Evolutionary conservation across 2,797 vertebrate species (phyloP).

Genomic region (Bucorvus abyssinicus): DNA sequence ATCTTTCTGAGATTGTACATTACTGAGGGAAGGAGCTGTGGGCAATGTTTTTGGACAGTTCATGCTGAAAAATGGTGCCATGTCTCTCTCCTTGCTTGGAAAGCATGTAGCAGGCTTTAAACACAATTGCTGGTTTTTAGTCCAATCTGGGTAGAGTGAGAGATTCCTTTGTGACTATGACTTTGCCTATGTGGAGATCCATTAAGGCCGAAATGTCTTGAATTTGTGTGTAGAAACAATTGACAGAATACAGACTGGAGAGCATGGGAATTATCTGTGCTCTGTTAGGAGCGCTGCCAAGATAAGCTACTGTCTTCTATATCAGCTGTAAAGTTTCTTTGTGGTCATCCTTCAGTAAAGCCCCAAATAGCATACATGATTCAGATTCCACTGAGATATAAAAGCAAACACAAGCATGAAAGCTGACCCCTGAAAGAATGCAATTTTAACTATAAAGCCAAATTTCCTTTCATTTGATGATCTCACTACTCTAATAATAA

Average conservation of each 20-base stretch:
- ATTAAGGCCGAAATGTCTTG: background rate
- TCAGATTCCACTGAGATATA: slow-evolving; percentile 9
- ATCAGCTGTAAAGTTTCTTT: slow-evolving; percentile 50
- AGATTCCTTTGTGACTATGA: background rate
- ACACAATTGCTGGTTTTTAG: background rate
- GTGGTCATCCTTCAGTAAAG: slow-evolving; percentile 49
- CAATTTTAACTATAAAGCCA: background rate
- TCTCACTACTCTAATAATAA: background rate
- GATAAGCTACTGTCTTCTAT: slow-evolving; percentile 53
- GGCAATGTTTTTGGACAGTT: background rate
- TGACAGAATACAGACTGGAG: background rate
- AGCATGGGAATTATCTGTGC: slow-evolving; percentile 4
- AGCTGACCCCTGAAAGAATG: slow-evolving; percentile 14
- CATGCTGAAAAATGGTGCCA: rapidly evolving
- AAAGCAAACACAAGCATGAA: slow-evolving; percentile 43
- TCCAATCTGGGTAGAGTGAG: background rate
- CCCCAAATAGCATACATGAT: background rate
- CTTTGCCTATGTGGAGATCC: background rate
- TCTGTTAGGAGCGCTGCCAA: slow-evolving; percentile 7
- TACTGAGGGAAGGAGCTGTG: background rate
- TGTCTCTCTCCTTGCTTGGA: background rate
- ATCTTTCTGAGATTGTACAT: background rate
- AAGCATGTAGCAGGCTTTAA: background rate
- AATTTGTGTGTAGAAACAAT: background rate
- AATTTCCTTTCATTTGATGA: background rate